These are phyloP conservation scores for Carpatolechia fugitivella DNA, from an alignment of 2,888 invertebrate species.

Conservation along the genomic window DNA sequence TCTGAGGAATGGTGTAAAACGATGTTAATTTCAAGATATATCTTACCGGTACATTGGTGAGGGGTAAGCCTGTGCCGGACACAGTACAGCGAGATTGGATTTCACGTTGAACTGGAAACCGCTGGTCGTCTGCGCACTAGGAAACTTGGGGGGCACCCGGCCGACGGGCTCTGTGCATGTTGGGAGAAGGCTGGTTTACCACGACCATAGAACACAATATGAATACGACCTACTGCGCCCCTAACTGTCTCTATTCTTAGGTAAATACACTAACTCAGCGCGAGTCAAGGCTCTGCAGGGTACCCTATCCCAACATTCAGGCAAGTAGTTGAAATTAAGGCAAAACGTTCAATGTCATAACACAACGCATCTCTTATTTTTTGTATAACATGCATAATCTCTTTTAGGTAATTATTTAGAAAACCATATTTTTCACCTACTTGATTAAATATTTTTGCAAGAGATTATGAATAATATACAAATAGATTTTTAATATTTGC, in stretches of 20 bases:
- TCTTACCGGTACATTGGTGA: constrained; percentile 86
- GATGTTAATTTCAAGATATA: constrained; percentile 43
- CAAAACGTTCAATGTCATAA: not conserved
- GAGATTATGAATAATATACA: not conserved
- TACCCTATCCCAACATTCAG: constrained; percentile 99
- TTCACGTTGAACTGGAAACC: constrained; percentile 79
- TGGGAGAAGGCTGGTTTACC: constrained; percentile 74
- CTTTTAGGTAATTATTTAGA: not conserved
- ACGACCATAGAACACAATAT: constrained; percentile 34
- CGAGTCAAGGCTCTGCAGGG: constrained; percentile 84
- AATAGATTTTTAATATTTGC: not conserved
- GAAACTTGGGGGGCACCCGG: constrained; percentile 82
- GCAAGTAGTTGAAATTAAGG: constrained; percentile 76
- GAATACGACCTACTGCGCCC: constrained; percentile 39
- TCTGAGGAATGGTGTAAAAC: constrained; percentile 60
- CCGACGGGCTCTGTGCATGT: constrained; percentile 83
- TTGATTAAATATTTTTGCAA: too few species aligned
- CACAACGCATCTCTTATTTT: not conserved
- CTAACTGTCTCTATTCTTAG: constrained; percentile 34
- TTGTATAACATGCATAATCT: not conserved
- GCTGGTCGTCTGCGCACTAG: constrained; percentile 80
- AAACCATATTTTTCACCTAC: not conserved
- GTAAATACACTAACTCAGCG: constrained; percentile 16
- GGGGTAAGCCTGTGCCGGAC: constrained; percentile 86
- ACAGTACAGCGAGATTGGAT: constrained; percentile 79